These are phyloP conservation scores for Sphecodes monilicornis DNA, from an alignment of 2,888 invertebrate genomes.

Conservation along the genomic window DNA sequence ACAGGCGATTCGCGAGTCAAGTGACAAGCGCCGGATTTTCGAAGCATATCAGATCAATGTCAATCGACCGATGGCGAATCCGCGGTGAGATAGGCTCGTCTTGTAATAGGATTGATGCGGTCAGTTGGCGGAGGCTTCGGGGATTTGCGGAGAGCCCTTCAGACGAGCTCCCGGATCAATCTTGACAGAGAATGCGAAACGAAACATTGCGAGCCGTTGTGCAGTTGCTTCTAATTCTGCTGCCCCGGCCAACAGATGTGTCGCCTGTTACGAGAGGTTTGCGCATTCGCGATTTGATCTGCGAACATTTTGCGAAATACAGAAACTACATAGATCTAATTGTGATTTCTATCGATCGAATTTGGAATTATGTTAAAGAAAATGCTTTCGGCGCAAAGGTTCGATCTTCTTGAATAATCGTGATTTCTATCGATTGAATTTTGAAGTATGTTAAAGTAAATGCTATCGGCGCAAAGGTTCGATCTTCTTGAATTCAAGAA, in stretches of 20 bases:
- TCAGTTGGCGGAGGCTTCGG: constrained; percentile 70
- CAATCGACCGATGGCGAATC: constrained; percentile 75
- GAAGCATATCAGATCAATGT: constrained; percentile 29
- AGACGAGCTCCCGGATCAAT: constrained; percentile 74
- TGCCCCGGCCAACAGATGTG: neutral
- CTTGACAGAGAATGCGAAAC: constrained; percentile 68
- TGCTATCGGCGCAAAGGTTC: too few relatives aligned
- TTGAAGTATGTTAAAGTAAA: too few relatives aligned
- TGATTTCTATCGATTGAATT: too few relatives aligned
- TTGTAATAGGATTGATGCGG: constrained; percentile 80
- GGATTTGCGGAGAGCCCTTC: constrained; percentile 75
- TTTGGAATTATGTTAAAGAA: too few relatives aligned
- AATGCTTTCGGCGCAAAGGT: too few relatives aligned
- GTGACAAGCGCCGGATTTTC: constrained; percentile 65
- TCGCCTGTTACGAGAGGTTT: neutral
- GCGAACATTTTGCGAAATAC: neutral
- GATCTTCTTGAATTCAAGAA: too few relatives aligned
- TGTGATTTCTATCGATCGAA: too few relatives aligned
- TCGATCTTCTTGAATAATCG: too few relatives aligned
- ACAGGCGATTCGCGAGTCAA: constrained; percentile 63
- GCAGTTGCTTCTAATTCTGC: constrained; percentile 59
- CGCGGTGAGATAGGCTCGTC: constrained; percentile 74
- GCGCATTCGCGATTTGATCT: neutral
- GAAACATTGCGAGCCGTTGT: constrained; percentile 66
- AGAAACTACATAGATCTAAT: too few relatives aligned